Base-by-base conservation (phyloP, 2,113 vertebrate genomes). In the Forbesichthys agassizii region DNA sequence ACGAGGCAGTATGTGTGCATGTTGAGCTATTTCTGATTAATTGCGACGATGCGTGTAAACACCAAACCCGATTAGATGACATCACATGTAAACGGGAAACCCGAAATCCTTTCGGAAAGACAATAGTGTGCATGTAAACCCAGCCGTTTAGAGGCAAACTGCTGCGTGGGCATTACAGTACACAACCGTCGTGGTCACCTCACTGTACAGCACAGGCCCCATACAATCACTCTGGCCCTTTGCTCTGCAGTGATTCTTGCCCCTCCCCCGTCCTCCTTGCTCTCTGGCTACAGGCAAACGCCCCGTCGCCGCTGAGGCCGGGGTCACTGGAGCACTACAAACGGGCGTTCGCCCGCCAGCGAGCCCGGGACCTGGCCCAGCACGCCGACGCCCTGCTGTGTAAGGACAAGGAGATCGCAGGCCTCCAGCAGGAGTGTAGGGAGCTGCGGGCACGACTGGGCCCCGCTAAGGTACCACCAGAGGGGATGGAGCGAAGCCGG, bases 381-480 rank as follows among this genome's bases (percentile, higher is more conserved):
- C 97, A 98, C 27, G 97, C 97, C 36, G 95, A 95, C 47, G 92
- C 90, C 3, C 94, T 99, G 69, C 90, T 99, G 84, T 94, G 88
- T 0, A 99, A 98, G 83, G 97, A 99, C 88, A 98, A 98, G 83
- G 94, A 99, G 91, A 98, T 99, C 0, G 93, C 94, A 48, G 89
- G 93, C 52, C 84, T 99, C 71, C 95, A 98, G 88, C 91, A 93
- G 70, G 93, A 97, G 73, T 97, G 95, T 84, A 85, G 93, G 71
- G 93, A 94, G 73, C 92, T 98, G 69, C 94, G 98, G 80, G 93
- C 94, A 48, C 92, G 90, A 36, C 89, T 95, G 20, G 87, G 87
- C 3, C 78, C 90, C 67, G 85, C 92, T 13, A 96, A 96, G 95
- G 97, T 98, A 74, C 42, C 13, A 48, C 13, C 57, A 8, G 3